These are phyloP conservation scores for Syrmaticus mikado DNA, from an alignment of 2,113 vertebrate species.

Conservation along the genomic window DNA sequence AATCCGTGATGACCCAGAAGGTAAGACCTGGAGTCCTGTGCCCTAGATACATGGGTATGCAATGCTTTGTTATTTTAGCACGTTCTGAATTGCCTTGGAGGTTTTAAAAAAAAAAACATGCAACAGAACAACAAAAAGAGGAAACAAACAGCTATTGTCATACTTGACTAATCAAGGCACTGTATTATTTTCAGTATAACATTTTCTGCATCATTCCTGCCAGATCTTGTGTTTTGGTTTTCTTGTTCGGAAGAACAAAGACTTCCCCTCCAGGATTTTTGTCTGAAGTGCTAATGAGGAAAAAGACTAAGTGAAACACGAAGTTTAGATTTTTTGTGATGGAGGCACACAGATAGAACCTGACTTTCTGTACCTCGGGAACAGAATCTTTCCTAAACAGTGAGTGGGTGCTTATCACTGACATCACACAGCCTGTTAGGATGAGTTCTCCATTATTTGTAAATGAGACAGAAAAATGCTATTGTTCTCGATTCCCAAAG, in stretches of 20 bases:
- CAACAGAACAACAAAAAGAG: not conserved
- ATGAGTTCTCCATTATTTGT: not conserved
- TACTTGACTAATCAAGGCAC: not conserved
- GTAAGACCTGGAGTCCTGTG: slow-evolving; percentile 66
- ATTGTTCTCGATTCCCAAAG: not conserved
- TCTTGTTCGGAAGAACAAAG: slow-evolving; percentile 62
- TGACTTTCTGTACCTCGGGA: not conserved
- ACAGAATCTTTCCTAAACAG: not conserved
- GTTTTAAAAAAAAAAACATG: not conserved
- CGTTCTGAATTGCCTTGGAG: not conserved
- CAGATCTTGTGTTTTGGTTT: slow-evolving; percentile 57
- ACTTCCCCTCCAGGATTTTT: slow-evolving; percentile 54
- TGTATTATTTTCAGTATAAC: slow-evolving; percentile 38
- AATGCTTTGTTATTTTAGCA: not conserved
- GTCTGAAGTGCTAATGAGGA: slow-evolving; percentile 65
- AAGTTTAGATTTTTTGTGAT: not conserved
- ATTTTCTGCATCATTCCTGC: slow-evolving; percentile 51
- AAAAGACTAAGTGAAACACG: slow-evolving; percentile 27
- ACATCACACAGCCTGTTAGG: not conserved
- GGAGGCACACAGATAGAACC: not conserved
- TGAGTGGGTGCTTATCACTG: not conserved
- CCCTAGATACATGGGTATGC: not conserved
- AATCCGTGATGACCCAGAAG: slow-evolving; percentile 96
- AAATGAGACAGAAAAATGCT: not conserved
- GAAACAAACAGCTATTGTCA: not conserved